Percentiles rank a stretch among this genome's conserved stretches.
Evolutionary conservation across 2,888 invertebrate genomes (phyloP).

Genomic region (Leptinotarsa haldemani): DNA sequence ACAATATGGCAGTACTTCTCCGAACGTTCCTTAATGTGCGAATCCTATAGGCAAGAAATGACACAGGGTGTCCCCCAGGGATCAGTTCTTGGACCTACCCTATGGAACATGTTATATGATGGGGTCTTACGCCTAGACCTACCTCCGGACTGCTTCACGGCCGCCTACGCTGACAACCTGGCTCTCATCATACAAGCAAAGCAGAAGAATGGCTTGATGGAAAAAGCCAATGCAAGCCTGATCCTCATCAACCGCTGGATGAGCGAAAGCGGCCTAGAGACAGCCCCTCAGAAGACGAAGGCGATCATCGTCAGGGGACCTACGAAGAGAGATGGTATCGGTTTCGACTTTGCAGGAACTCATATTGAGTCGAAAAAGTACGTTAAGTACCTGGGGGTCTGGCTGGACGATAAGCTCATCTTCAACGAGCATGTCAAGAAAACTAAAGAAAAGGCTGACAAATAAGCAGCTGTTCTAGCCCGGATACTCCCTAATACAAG

Average conservation of each 20-base stretch:
- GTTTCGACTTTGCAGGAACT: not conserved
- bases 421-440: conserved; percentile 23
- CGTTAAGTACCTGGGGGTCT: conserved; percentile 31
- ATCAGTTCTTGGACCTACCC: conserved; percentile 14
- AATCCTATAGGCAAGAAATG: not conserved
- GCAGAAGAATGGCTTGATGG: not conserved
- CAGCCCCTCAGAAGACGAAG: conserved; percentile 31
- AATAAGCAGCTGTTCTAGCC: conserved; percentile 7
- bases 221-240: conserved; percentile 26
- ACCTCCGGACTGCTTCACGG: not conserved
- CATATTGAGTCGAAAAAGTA: not conserved
- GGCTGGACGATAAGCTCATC: conserved; percentile 18
- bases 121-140: conserved; percentile 8
- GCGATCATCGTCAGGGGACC: conserved; percentile 30
- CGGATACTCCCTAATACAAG: conserved; percentile 32
- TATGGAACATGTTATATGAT: conserved; percentile 24
- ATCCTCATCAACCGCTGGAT: conserved; percentile 22
- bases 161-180: conserved; percentile 32
- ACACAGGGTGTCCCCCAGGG: conserved; percentile 15
- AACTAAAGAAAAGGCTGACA: conserved; percentile 15
- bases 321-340: not conserved
- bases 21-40: not conserved
- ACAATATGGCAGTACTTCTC: not conserved
- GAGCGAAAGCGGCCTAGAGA: conserved; percentile 18
- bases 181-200: conserved; percentile 27